Evolutionary conservation across 2,797 vertebrate genomes (phyloP).

Genomic region (Amblyraja radiata): DNA sequence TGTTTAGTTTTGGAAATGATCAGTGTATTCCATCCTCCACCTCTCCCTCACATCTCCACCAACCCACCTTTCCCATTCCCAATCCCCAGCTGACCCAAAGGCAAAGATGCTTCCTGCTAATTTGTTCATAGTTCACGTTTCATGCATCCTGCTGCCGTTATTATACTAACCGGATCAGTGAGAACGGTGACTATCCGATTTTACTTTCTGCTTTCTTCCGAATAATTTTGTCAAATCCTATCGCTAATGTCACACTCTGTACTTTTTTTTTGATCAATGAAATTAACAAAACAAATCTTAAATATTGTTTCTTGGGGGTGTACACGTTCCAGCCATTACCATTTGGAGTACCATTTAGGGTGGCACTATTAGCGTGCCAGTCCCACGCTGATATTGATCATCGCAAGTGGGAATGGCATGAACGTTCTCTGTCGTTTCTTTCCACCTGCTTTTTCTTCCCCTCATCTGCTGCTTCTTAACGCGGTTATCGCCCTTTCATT

Average conservation of each 20-base stretch:
- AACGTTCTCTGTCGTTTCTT: slow-evolving; percentile 55
- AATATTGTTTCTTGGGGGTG: neutral
- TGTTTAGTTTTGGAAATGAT: neutral
- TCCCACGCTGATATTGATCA: slow-evolving; percentile 51
- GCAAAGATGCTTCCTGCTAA: neutral
- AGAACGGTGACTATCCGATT: slow-evolving; percentile 50
- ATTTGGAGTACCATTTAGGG: neutral
- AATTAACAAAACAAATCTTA: slow-evolving; percentile 1
- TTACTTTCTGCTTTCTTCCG: slow-evolving; percentile 52
- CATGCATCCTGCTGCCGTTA: slow-evolving; percentile 62
- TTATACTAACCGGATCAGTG: slow-evolving; percentile 59
- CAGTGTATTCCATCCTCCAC: neutral
- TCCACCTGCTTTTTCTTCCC: slow-evolving; percentile 45
- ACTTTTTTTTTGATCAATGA: neutral
- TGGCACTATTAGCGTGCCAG: too few species aligned
- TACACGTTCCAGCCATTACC: slow-evolving; percentile 11
- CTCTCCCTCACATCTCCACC: neutral
- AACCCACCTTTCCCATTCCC: too few species aligned
- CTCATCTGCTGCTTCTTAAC: slow-evolving; percentile 48
- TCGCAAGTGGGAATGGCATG: slow-evolving; percentile 57
- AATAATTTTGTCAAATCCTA: neutral
- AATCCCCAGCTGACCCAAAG: too few species aligned
- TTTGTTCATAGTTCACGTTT: slow-evolving; percentile 66
- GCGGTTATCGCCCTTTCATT: slow-evolving; percentile 43
- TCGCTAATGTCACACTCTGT: neutral